A percentile compares a stretch with the other conserved stretches of the same genome.
Conservation (phyloP, 2,888 invertebrate species). For the Clusia tigrina region DNA sequence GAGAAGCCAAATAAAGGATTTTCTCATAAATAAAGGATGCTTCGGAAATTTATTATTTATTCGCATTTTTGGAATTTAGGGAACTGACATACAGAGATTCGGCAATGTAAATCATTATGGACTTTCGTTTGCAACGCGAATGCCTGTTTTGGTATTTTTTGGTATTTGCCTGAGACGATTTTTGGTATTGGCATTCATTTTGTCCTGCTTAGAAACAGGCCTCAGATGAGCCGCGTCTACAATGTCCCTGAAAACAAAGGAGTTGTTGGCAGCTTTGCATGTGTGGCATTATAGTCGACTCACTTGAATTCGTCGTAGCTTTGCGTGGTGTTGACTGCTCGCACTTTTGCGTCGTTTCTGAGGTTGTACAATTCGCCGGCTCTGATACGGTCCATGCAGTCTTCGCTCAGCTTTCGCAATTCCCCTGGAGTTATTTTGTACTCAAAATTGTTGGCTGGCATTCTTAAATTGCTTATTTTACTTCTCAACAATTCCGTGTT, state of each 20-base stretch:
- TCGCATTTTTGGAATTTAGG: no score
- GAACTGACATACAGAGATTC: no score
- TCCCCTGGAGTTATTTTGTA: constrained; percentile 66
- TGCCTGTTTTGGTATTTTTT: no score
- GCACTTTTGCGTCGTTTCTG: constrained; percentile 79
- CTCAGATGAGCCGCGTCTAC: constrained; percentile 78
- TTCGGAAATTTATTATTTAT: no score
- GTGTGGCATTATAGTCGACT: no score
- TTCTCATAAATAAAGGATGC: no score
- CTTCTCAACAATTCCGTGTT: no score
- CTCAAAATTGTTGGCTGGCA: neutral
- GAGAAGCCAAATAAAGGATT: no score
- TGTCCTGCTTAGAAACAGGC: constrained; percentile 71
- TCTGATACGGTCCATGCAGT: constrained; percentile 71
- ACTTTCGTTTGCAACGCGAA: no score
- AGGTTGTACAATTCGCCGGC: constrained; percentile 76
- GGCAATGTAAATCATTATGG: no score
- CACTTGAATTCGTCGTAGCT: constrained; percentile 80
- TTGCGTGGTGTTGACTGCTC: constrained; percentile 74
- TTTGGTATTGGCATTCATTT: constrained; percentile 57
- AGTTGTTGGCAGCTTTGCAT: neutral
- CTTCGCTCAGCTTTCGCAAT: constrained; percentile 71
- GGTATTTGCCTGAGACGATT: no score
- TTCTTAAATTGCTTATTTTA: no score
- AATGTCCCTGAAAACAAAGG: constrained; percentile 63